Conservation (phyloP, 2,797 vertebrate species). For the Alosa sapidissima region DNA sequence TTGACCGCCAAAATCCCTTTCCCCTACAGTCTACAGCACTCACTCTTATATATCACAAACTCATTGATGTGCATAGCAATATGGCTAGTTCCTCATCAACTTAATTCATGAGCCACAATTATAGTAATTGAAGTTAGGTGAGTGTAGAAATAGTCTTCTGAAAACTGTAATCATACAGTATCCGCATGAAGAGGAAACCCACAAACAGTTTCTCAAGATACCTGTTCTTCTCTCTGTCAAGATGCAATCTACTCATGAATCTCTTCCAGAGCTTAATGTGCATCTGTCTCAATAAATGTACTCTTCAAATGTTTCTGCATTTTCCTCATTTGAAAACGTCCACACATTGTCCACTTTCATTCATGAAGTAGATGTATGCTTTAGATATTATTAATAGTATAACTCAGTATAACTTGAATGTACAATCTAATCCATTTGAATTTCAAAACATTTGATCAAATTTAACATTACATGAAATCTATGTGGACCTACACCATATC, state of each 20-base stretch:
- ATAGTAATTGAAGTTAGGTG: not conserved
- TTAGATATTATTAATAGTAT: not conserved
- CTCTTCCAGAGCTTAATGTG: not conserved
- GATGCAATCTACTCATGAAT: not conserved
- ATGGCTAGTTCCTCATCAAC: not conserved
- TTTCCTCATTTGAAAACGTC: not conserved
- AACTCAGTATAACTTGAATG: no score
- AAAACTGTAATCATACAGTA: not conserved
- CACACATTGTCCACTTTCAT: not conserved
- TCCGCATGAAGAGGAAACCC: not conserved
- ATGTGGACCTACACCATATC: no score
- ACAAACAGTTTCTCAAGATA: constrained; percentile 6
- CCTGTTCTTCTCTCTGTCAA: not conserved
- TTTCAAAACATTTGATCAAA: not conserved
- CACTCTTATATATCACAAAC: no score
- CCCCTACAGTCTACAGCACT: no score
- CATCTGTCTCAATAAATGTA: not conserved
- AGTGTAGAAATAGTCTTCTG: not conserved
- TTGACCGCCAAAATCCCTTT: not conserved
- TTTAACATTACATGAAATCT: no score
- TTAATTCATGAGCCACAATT: not conserved
- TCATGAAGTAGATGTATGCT: not conserved
- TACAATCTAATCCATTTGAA: not conserved
- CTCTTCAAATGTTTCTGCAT: not conserved
- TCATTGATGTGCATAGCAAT: not conserved